These are phyloP conservation scores for Bostrychus sinensis DNA, from an alignment of 2,113 vertebrate genomes.

Conservation along the genomic window DNA sequence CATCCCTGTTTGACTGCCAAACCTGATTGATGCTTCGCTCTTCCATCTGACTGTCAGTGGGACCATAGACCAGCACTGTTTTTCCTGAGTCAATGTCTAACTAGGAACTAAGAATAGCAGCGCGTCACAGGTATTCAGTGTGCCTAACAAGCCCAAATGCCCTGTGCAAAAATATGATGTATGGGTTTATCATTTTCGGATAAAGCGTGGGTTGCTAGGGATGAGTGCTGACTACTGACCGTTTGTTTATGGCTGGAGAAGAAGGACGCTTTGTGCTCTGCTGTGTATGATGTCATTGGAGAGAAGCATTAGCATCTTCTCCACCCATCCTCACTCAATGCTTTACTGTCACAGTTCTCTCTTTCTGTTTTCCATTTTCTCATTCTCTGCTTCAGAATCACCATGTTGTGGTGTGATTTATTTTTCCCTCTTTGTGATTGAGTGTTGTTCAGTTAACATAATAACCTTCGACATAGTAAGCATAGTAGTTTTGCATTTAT, in stretches of 20 bases:
- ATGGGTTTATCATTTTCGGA: conserved; percentile 41
- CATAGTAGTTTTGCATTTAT: too few species aligned
- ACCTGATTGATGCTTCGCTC: conserved; percentile 23
- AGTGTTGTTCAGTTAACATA: too few species aligned
- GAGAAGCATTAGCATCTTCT: conserved; percentile 23
- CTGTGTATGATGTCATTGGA: conserved; percentile 47
- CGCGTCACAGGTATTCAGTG: conserved; percentile 38
- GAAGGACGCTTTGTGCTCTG: conserved; percentile 28
- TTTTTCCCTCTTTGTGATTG: too few species aligned
- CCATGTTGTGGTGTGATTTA: not conserved
- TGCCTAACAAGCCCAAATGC: conserved; percentile 40
- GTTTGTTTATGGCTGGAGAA: conserved; percentile 39
- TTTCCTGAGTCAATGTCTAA: conserved; percentile 34
- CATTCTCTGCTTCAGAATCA: not conserved
- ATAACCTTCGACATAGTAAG: too few species aligned
- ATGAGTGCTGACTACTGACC: conserved; percentile 21
- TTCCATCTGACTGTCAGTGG: conserved; percentile 25
- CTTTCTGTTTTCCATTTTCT: conserved; percentile 7
- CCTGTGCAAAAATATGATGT: conserved; percentile 43
- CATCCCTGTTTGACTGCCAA: not conserved
- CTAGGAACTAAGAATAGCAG: conserved; percentile 53
- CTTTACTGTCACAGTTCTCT: conserved; percentile 14
- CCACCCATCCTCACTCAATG: conserved; percentile 26
- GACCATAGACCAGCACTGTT: conserved; percentile 31
- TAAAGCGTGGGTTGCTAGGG: conserved; percentile 28